phyloP scores from a whole-genome alignment of 2,888 invertebrate species.

The Psococerastis gibbosa region DNA sequence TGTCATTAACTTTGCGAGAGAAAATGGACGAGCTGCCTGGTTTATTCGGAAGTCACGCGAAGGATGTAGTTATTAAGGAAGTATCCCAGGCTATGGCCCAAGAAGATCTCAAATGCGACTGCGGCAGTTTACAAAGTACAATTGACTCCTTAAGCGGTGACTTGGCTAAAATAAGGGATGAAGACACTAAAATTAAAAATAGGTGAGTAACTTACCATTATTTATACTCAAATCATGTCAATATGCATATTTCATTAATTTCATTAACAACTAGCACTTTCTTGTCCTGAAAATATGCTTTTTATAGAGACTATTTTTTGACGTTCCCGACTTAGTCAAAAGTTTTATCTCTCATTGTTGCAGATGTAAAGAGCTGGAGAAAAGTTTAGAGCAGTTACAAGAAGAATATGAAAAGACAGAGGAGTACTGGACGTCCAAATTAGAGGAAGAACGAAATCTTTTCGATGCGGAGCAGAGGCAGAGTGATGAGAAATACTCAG shows the following conservation, averaged over 20 bases:
- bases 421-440: conserved; percentile 66
- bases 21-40: no score
- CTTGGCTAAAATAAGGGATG: conserved; percentile 19
- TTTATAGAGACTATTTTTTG: no score
- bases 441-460: conserved; percentile 55
- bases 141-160: not conserved
- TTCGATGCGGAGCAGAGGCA: conserved; percentile 54
- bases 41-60: no score
- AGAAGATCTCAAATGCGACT: not conserved
- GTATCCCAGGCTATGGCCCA: not conserved
- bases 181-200: not conserved
- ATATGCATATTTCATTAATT: no score
- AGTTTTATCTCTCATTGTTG: no score
- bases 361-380: conserved; percentile 45
- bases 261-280: no score
- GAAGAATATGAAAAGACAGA: conserved; percentile 69
- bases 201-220: conserved; percentile 1
- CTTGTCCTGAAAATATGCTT: no score
- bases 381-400: conserved; percentile 51
- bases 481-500: conserved; percentile 54
- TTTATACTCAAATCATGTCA: conserved; percentile 11
- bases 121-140: not conserved
- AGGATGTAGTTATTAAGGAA: not conserved
- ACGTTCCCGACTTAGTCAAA: no score
- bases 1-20: not conserved